These are phyloP conservation scores for Riptortus pedestris DNA, from an alignment of 1,140 invertebrate genomes.

Conservation along the genomic window DNA sequence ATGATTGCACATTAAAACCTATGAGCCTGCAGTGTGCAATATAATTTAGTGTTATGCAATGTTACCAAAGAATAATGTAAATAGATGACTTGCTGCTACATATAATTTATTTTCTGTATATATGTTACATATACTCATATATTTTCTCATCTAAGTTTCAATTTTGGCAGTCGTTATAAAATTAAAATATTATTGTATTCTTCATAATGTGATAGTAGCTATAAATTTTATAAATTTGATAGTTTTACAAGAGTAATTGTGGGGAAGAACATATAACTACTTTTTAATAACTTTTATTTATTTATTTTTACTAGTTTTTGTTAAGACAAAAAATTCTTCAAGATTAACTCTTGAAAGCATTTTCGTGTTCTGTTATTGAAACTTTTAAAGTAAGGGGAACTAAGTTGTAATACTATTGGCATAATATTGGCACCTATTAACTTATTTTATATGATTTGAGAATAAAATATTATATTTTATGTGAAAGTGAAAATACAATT, in stretches of 20 bases:
- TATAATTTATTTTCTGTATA: constrained; percentile 14
- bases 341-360: neutral
- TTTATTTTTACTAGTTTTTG: neutral
- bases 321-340: neutral
- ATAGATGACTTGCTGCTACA: constrained; percentile 7
- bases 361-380: neutral
- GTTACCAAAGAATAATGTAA: constrained; percentile 11
- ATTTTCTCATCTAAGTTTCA: constrained; percentile 2
- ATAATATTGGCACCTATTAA: too few relatives aligned
- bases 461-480: too few relatives aligned
- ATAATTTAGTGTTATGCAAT: neutral
- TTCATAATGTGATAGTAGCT: constrained; percentile 15
- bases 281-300: neutral
- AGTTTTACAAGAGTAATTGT: neutral
- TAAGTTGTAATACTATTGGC: neutral
- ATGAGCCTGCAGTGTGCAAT: constrained; percentile 2
- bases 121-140: constrained; percentile 11
- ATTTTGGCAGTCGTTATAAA: neutral
- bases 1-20: constrained; percentile 1
- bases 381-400: neutral
- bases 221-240: constrained; percentile 4
- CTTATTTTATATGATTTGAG: too few relatives aligned
- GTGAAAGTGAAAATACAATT: too few relatives aligned
- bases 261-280: neutral
- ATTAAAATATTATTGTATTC: constrained; percentile 6